Conservation (phyloP, 2,797 vertebrate species). For the Neosilurus mollespiculum region DNA sequence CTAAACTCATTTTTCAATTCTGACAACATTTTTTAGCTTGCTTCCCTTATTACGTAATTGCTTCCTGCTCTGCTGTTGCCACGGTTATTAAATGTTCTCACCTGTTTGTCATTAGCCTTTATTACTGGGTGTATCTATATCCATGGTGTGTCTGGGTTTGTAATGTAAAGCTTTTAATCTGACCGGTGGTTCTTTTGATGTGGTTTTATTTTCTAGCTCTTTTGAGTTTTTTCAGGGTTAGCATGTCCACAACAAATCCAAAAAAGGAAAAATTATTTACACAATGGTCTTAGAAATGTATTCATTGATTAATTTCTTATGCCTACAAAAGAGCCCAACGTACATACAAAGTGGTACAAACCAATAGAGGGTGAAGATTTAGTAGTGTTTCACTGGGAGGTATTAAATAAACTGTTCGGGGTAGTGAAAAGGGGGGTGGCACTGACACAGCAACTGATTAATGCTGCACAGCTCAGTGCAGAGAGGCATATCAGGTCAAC, state of each 20-base stretch:
- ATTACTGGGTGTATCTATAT: slow-evolving; percentile 6
- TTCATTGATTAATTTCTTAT: no score
- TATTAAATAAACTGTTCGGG: neutral
- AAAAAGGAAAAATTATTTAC: neutral
- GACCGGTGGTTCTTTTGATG: neutral
- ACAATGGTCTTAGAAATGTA: neutral
- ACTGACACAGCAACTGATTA: neutral
- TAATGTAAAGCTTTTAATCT: neutral
- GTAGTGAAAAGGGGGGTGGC: neutral
- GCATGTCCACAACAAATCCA: no score
- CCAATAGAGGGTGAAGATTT: no score
- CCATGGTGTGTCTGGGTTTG: neutral
- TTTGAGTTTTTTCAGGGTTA: neutral
- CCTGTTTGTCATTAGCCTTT: neutral
- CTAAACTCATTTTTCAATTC: neutral
- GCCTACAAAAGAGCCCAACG: neutral
- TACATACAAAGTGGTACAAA: no score
- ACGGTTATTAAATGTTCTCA: slow-evolving; percentile 12
- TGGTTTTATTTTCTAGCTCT: neutral
- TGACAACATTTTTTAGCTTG: neutral
- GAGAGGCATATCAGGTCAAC: neutral
- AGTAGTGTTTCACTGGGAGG: neutral
- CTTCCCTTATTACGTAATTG: neutral
- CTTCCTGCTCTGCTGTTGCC: slow-evolving; percentile 8
- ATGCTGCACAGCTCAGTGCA: neutral